These are phyloP conservation scores for Pedionomus torquatus DNA, from an alignment of 2,113 vertebrate species.

Conservation along the genomic window DNA sequence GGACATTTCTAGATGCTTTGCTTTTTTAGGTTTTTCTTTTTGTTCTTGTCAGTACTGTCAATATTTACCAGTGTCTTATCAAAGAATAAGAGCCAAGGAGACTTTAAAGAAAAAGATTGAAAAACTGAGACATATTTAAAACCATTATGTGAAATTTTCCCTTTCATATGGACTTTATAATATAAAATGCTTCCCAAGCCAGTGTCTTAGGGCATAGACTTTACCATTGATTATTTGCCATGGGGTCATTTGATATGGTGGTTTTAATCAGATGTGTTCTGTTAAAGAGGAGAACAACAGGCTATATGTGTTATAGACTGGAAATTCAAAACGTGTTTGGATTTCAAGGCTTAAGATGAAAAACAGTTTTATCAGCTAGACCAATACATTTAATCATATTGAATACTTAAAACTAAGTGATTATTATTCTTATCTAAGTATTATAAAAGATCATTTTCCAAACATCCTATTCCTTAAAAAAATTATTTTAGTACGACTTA, in stretches of 20 bases:
- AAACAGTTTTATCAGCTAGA: background rate
- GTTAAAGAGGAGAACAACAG: background rate
- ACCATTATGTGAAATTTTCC: background rate
- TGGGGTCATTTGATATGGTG: background rate
- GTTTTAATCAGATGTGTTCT: background rate
- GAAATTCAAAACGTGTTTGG: background rate
- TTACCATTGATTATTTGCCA: background rate
- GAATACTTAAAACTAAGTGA: background rate
- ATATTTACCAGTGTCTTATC: background rate
- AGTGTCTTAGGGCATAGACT: background rate
- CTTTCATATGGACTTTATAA: background rate
- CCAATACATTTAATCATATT: background rate
- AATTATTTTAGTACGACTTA: background rate
- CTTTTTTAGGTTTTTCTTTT: background rate
- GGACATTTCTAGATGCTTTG: background rate
- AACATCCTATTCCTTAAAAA: background rate
- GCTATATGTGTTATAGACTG: background rate
- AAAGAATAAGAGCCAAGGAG: background rate
- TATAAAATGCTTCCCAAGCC: background rate
- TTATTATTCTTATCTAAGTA: background rate
- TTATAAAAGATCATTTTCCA: background rate
- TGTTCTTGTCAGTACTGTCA: fast-evolving
- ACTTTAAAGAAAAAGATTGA: background rate
- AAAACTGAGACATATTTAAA: background rate
- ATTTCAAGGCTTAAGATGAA: background rate